phyloP scores from a whole-genome alignment of 2,797 vertebrate species.

The Lagodon rhomboides region DNA sequence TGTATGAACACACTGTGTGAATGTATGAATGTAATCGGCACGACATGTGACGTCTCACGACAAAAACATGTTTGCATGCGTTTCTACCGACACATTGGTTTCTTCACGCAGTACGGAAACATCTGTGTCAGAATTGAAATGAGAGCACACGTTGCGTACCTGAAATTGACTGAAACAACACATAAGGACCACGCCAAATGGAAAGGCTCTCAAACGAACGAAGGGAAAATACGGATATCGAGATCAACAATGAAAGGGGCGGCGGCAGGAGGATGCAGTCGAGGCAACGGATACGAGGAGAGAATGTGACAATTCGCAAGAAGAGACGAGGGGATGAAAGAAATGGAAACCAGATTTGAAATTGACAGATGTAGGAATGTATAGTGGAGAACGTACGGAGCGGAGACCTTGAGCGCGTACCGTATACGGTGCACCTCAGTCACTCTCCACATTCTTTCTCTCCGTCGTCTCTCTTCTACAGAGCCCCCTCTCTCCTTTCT shows the following conservation, averaged over 20 bases:
- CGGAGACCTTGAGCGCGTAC: background rate
- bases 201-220: background rate
- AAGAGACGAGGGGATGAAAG: background rate
- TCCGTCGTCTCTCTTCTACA: background rate
- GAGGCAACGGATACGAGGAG: background rate
- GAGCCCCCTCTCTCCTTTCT: background rate
- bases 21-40: too few species aligned
- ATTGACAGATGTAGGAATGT: background rate
- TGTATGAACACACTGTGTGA: too few species aligned
- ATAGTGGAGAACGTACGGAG: background rate
- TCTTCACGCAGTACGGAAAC: background rate
- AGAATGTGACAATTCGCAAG: background rate
- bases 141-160: background rate
- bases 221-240: background rate
- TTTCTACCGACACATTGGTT: too few species aligned
- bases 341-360: background rate
- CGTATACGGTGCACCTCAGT: background rate
- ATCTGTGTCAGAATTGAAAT: background rate
- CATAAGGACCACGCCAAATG: background rate
- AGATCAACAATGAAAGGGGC: background rate
- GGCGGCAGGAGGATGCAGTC: background rate
- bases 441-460: slow-evolving; percentile 1
- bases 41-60: background rate
- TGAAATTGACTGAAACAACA: background rate
- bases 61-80: background rate